Conservation (phyloP, 1,140 invertebrate species). For the Bombus superbus region DNA sequence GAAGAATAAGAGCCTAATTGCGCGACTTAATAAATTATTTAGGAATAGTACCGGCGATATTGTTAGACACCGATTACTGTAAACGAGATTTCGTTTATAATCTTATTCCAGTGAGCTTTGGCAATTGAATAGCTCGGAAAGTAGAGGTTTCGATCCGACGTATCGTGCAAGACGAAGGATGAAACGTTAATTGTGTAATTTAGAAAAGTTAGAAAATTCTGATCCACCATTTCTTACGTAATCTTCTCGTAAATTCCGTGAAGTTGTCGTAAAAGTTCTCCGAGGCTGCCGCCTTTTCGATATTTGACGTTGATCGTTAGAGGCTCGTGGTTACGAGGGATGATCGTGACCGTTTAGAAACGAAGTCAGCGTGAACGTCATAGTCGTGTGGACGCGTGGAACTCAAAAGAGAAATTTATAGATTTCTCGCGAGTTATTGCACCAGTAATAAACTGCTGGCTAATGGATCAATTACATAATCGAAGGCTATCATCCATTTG, state of each 20-base stretch:
- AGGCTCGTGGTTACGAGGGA: not conserved
- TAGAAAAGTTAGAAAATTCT: not conserved
- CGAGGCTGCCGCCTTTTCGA: not conserved
- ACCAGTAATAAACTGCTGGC: not conserved
- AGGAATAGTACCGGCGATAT: too few species aligned
- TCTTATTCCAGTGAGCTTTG: rapidly evolving
- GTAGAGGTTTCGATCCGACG: too few species aligned
- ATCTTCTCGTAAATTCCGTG: not conserved
- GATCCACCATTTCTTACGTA: too few species aligned
- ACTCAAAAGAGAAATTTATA: constrained; percentile 25
- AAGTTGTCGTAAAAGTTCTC: not conserved
- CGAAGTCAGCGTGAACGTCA: not conserved
- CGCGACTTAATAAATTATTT: too few species aligned
- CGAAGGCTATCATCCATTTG: not conserved
- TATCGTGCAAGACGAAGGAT: not conserved
- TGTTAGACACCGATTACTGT: rapidly evolving
- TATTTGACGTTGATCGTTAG: too few species aligned
- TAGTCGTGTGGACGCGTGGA: not conserved
- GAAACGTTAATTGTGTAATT: rapidly evolving
- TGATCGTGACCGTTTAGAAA: not conserved
- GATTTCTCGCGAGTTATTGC: constrained; percentile 16
- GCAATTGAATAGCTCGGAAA: rapidly evolving
- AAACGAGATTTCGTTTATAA: too few species aligned
- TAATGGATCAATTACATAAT: constrained; percentile 39
- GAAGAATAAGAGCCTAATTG: too few species aligned